phyloP scores from a whole-genome alignment of 2,113 vertebrate genomes.

The Rhinopithecus roxellana region DNA sequence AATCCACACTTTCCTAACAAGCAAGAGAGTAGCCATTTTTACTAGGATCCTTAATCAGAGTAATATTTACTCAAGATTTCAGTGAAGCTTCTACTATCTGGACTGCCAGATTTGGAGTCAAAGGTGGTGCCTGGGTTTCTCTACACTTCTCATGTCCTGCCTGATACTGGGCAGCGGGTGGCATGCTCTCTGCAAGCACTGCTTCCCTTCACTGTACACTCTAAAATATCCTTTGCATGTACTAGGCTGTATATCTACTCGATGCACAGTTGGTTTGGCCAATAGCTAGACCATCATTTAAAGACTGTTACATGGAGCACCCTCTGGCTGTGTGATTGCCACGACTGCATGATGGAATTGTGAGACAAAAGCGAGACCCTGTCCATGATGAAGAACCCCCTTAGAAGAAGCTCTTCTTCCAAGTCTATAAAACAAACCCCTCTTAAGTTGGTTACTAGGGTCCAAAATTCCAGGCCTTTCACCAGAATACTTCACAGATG shows the following conservation, averaged over 20 bases:
- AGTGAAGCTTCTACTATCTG: not conserved
- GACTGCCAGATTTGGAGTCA: not conserved
- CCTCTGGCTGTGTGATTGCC: not conserved
- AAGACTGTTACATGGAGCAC: accelerated
- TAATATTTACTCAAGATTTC: not conserved
- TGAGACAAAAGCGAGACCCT: not conserved
- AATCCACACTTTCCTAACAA: not conserved
- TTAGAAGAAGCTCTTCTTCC: not conserved
- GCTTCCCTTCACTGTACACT: accelerated
- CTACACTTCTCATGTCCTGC: accelerated
- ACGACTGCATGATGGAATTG: not conserved
- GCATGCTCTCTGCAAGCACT: accelerated
- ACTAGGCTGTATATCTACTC: no score
- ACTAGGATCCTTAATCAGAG: no score
- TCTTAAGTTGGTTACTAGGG: not conserved
- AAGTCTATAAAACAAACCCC: not conserved
- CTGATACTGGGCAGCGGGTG: accelerated
- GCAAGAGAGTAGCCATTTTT: not conserved
- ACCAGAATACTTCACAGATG: not conserved
- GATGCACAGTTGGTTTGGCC: accelerated
- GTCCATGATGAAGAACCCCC: not conserved
- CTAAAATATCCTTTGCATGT: accelerated
- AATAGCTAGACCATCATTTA: not conserved
- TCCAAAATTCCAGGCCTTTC: not conserved
- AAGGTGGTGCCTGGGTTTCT: not conserved